Base-by-base conservation (phyloP, 2,888 invertebrate genomes). In the Tachystola acroxantha region DNA sequence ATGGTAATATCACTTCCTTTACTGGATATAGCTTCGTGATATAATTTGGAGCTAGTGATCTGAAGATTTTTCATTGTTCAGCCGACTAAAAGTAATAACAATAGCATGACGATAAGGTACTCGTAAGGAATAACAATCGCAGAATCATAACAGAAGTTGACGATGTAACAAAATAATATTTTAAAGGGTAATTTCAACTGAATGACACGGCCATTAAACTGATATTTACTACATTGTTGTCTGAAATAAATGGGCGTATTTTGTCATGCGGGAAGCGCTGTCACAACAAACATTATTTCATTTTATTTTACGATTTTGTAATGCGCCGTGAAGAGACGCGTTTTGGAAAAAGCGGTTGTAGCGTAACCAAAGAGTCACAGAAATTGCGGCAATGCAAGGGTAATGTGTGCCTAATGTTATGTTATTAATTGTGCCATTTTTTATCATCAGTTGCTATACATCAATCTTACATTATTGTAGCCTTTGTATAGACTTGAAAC, bases 251-350 rank as follows among this genome's bases (percentile, higher is more conserved):
- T 82, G 78, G 67, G 53, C 60, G 64, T 67, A 66, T 80, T 80
- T 73, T 77, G 81, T 80, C 72, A 82, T 75, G 79, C 76, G 76
- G 78, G 73, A 71, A 71, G 68, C 71, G 60, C 72, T 81, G 85
- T 82, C 85, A 85, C 77, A 85, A 85, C 81, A 85, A 76, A 79
- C 78, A 76, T 80, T 80, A 79, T 76, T 75, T 78, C 67, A 77
- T 77, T 80, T 74, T 67, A 74, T 69, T 82, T 82, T 80, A 82
- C 71, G 80, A 72, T 72, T 68, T 64, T 56, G 68, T 84, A 84
- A 85, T 63, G 64, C 57, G 50, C 72, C 85, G 72, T 85, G 81
- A 84, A 77, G 76, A 67, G 49, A 60, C 56, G 62, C 73, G 58
- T 73, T 82, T 77, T 65, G 66, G 69, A 64, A 76, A 72, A 69